Conservation (phyloP, 2,113 vertebrate species). For the Centropristis striata region DNA sequence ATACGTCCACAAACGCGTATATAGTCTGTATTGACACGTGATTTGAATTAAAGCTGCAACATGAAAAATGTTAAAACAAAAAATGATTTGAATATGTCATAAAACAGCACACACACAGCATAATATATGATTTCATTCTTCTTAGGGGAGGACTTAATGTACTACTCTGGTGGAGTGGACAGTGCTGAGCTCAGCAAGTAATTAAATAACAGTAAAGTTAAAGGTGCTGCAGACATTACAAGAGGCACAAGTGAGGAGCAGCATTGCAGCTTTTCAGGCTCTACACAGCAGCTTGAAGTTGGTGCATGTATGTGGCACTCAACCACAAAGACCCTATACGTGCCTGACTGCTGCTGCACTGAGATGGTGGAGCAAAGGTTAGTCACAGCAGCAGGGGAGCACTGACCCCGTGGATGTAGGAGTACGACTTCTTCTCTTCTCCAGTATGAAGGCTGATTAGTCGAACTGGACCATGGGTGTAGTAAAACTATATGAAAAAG, state of each 20-base stretch:
- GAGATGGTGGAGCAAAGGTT: constrained; percentile 23
- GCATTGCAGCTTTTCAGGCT: background rate
- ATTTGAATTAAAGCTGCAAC: background rate
- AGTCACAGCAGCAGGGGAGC: constrained; percentile 29
- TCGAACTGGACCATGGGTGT: background rate
- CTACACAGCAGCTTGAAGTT: background rate
- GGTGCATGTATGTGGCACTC: background rate
- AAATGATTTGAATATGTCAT: background rate
- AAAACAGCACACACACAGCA: background rate
- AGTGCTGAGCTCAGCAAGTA: background rate
- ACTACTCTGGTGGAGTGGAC: background rate
- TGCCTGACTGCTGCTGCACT: constrained; percentile 16
- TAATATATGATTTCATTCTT: background rate
- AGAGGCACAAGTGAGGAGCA: no score
- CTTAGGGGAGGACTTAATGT: background rate
- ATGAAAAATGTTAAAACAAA: background rate
- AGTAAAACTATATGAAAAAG: background rate
- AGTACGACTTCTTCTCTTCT: background rate
- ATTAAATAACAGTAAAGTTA: background rate
- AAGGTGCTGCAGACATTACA: background rate
- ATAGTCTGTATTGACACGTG: no score
- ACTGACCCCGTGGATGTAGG: background rate
- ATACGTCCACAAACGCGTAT: background rate
- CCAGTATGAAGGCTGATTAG: background rate
- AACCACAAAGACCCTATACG: constrained; percentile 7